Evolutionary conservation across 2,888 invertebrate genomes (phyloP).

Genomic region (Schizaphis graminum): DNA sequence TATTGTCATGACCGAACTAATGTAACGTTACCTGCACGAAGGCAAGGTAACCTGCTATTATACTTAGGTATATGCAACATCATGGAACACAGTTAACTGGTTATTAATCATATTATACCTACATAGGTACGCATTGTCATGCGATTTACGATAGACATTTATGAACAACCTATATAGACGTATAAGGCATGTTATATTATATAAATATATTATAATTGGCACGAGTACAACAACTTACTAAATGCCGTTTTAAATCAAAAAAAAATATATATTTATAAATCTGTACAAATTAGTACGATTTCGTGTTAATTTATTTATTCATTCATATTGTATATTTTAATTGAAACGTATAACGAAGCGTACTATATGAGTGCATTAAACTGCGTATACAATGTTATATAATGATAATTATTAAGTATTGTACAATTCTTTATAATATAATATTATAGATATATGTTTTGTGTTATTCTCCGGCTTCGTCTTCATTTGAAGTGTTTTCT

Average conservation of each 20-base stretch:
- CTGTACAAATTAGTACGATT: background rate
- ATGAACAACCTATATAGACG: background rate
- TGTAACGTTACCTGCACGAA: no score
- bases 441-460: background rate
- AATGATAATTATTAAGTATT: background rate
- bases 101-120: background rate
- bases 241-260: background rate
- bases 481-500: background rate
- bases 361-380: background rate
- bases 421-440: background rate
- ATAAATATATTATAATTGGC: background rate
- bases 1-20: background rate
- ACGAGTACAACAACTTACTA: background rate
- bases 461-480: background rate
- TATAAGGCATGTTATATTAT: background rate
- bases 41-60: background rate
- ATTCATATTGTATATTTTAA: background rate
- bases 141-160: background rate
- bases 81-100: background rate
- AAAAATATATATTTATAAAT: background rate
- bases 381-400: background rate
- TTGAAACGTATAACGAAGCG: background rate
- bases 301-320: background rate
- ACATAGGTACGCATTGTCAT: background rate
- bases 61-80: conserved; percentile 1